Base-by-base conservation (phyloP, 2,888 invertebrate genomes). In the Rhimphoctona megacephalus region DNA sequence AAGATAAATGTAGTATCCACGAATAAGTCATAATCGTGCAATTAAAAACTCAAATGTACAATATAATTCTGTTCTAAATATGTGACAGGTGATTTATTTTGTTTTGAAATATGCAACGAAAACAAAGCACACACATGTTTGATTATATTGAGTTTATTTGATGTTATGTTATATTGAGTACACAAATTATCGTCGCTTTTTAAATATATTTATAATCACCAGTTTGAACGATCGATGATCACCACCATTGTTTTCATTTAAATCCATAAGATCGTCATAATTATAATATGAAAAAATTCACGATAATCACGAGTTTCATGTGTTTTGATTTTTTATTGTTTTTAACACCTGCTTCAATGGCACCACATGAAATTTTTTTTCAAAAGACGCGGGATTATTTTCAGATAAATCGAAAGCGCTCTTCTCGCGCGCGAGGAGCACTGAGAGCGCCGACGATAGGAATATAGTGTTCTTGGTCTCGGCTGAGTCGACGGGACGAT, bases 361-460 rank as follows among this genome's bases (percentile, higher is more conserved):
- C 30, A 61, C 14, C 6, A 17, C 61, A 17, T 14, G 17, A 25
- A 30, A 7, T 61, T 61, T 17, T 61, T 61, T 25, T 57, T 25
- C 11, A 22, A 67, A 67, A 70, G 14, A 22, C 36, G 52, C 54
- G 73, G 54, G 57, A 46, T 70, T 74, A 46, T 79, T 67, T 57
- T 43, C 81, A 79, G 87, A 81, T 36, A 80, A 85, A 83, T 81
- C 80, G 70, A 72, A 67, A 69, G 84, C 88, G 88, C 81, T 88
- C 77, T 81, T 82, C 82, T 85, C 78, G 81, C 87, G 87, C 88
- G 87, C 87, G 82, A 86, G 78, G 77, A 77, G 83, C 82, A 84
- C 86, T 85, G 81, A 80, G 78, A 81, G 82, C 81, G 77, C 85
- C 85, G 74, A 84, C 85, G 61, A 81, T 74, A 79, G 83, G 87